Evolutionary conservation across 1,140 invertebrate species (phyloP).

Genomic region (Aphaenogaster ashmeadi): DNA sequence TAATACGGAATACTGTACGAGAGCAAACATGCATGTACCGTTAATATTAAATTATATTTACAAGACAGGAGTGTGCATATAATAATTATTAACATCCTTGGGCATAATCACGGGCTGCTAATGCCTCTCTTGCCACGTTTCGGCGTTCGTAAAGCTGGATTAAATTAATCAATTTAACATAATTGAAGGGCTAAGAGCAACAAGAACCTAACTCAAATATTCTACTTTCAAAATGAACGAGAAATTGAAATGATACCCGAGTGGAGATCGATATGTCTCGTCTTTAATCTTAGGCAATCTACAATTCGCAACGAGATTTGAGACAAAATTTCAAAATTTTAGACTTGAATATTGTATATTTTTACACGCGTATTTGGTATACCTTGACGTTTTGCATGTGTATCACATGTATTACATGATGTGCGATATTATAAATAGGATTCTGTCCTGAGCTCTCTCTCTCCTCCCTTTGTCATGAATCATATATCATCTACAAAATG

Average conservation of each 20-base stretch:
- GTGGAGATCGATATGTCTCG: not conserved
- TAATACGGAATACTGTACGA: not conserved
- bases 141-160: not conserved
- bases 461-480: not conserved
- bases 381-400: not conserved
- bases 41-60: conserved; percentile 28
- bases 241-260: conserved; percentile 5
- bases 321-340: not conserved
- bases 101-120: conserved; percentile 20
- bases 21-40: not conserved
- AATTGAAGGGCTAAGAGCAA: not conserved
- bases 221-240: conserved; percentile 13
- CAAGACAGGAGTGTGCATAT: not conserved
- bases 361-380: not conserved
- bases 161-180: conserved; percentile 30
- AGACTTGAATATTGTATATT: not conserved
- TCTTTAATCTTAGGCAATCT: not conserved
- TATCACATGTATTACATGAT: not conserved
- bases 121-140: not conserved
- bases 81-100: conserved; percentile 16
- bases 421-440: not conserved
- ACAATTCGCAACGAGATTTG: not conserved
- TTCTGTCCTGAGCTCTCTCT: not conserved
- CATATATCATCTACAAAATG: not conserved
- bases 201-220: conserved; percentile 16